These are phyloP conservation scores for Holocentrus rufus DNA, from an alignment of 2,797 vertebrate genomes.

Conservation along the genomic window DNA sequence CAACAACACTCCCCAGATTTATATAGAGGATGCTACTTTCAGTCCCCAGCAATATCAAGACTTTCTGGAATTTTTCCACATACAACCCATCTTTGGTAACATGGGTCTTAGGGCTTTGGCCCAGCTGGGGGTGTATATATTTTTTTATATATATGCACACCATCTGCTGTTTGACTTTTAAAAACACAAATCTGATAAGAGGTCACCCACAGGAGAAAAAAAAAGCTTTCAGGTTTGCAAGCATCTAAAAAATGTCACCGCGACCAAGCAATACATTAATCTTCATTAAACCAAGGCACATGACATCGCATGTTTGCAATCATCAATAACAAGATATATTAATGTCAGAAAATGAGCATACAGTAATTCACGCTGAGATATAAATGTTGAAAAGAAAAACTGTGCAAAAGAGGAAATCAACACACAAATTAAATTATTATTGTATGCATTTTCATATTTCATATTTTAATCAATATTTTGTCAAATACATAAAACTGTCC, in stretches of 20 bases:
- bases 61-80: background rate
- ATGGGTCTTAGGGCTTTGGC: background rate
- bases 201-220: background rate
- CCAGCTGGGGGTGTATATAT: background rate
- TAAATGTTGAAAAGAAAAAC: too few relatives aligned
- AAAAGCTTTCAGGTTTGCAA: too few relatives aligned
- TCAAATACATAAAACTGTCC: too few relatives aligned
- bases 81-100: slow-evolving; percentile 9
- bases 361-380: slow-evolving; percentile 2
- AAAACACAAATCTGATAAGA: background rate
- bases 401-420: too few relatives aligned
- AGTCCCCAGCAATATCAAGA: slow-evolving; percentile 5
- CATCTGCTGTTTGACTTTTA: background rate
- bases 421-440: too few relatives aligned
- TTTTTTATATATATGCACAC: background rate
- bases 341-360: background rate
- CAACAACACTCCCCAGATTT: slow-evolving; percentile 37
- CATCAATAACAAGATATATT: background rate
- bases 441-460: too few relatives aligned
- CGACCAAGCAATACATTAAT: background rate
- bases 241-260: too few relatives aligned
- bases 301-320: background rate
- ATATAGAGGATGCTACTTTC: slow-evolving; percentile 38
- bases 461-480: too few relatives aligned
- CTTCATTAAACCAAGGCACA: background rate